Conservation (phyloP, 2,888 invertebrate genomes). For the Atrina japonica region DNA sequence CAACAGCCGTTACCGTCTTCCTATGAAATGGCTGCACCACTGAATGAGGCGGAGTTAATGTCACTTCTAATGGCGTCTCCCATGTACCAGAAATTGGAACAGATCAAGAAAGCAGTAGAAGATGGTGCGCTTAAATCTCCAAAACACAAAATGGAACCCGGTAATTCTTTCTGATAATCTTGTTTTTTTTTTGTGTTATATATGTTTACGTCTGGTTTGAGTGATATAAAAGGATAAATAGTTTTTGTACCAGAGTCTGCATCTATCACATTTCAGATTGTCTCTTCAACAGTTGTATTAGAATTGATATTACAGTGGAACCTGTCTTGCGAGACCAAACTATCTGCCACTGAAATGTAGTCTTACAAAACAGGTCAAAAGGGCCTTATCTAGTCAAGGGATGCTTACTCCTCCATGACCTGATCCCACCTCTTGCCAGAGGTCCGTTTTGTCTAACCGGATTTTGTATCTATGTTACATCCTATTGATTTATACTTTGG, state of each 20-base stretch:
- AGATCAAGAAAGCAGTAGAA: constrained; percentile 72
- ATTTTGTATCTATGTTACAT: too few species aligned
- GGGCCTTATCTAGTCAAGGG: too few species aligned
- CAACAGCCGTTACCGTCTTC: constrained; percentile 59
- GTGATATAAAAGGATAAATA: not conserved
- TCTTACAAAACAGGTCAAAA: too few species aligned
- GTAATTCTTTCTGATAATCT: constrained; percentile 17
- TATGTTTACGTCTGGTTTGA: not conserved
- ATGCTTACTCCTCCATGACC: too few species aligned
- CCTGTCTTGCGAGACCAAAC: too few species aligned
- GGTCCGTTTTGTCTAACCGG: too few species aligned
- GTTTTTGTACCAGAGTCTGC: not conserved
- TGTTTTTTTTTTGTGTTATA: not conserved
- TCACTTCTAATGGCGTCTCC: constrained; percentile 77
- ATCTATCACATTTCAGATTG: not conserved
- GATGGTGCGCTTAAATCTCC: constrained; percentile 56
- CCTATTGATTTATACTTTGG: too few species aligned
- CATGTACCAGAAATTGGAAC: constrained; percentile 78
- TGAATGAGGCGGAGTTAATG: constrained; percentile 76
- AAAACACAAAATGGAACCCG: constrained; percentile 40
- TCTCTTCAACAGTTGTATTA: not conserved
- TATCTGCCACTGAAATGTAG: too few species aligned
- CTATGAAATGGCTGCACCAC: constrained; percentile 74
- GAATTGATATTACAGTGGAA: too few species aligned
- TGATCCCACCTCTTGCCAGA: too few species aligned